Conservation (phyloP, 1,140 invertebrate species). For the Ylistrum balloti region DNA sequence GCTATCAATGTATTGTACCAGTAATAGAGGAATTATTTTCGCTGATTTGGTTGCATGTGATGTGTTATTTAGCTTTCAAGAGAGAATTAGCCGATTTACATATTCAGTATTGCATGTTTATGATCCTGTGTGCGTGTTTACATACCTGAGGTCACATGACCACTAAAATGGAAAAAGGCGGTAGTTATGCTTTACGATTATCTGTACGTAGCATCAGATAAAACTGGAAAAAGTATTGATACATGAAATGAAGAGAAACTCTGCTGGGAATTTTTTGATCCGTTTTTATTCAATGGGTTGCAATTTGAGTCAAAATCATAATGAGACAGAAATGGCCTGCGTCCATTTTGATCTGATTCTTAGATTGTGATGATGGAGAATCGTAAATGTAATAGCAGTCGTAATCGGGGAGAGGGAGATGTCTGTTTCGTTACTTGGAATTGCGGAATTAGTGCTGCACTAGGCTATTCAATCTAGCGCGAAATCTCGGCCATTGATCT, state of each 20-base stretch:
- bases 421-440: not conserved
- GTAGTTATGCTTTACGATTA: not conserved
- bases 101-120: not conserved
- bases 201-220: not conserved
- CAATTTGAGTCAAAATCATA: not conserved
- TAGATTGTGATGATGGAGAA: not conserved
- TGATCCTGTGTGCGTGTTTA: not conserved
- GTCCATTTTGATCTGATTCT: slow-evolving; percentile 39
- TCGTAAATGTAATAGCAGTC: not conserved
- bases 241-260: not conserved
- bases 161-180: not conserved
- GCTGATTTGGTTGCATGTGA: not conserved
- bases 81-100: not conserved
- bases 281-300: not conserved
- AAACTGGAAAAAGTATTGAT: not conserved
- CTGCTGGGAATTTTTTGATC: not conserved
- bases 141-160: slow-evolving; percentile 11
- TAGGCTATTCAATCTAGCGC: slow-evolving; percentile 32
- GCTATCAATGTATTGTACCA: too few species aligned
- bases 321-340: not conserved
- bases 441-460: not conserved
- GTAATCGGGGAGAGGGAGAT: not conserved
- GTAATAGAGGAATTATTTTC: too few species aligned
- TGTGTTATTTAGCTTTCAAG: not conserved
- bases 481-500: slow-evolving; percentile 32